phyloP scores from a whole-genome alignment of 1,140 invertebrate genomes.

The Achroia grisella region DNA sequence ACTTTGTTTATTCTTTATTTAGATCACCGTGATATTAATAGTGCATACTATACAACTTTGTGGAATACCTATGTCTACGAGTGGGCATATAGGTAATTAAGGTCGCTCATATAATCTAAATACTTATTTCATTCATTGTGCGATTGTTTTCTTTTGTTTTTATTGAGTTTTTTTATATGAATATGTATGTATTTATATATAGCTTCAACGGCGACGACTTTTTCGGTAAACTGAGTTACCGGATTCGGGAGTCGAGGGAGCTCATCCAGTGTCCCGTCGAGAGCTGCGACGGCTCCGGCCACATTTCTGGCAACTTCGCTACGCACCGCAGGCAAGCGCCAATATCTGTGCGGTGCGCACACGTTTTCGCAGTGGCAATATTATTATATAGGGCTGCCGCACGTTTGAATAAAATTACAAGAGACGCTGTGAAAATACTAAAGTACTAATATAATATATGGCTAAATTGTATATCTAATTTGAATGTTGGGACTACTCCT shows the following conservation, averaged over 20 bases:
- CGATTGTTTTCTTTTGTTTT: slow-evolving; percentile 19
- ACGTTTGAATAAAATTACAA: too few relatives aligned
- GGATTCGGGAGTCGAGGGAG: slow-evolving; percentile 67
- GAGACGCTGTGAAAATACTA: too few relatives aligned
- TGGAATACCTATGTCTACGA: too few relatives aligned
- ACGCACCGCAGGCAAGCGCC: slow-evolving; percentile 81
- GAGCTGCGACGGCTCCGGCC: slow-evolving; percentile 91
- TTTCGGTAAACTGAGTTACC: slow-evolving; percentile 84
- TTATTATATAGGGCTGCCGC: slow-evolving; percentile 1
- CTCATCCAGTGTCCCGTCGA: slow-evolving; percentile 91
- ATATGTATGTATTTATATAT: slow-evolving; percentile 37
- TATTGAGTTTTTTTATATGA: slow-evolving; percentile 14
- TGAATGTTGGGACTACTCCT: too few relatives aligned
- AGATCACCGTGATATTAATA: too few relatives aligned
- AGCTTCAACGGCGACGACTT: slow-evolving; percentile 68
- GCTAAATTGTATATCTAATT: too few relatives aligned
- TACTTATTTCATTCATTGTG: slow-evolving; percentile 9
- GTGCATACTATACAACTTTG: too few relatives aligned
- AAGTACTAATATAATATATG: too few relatives aligned
- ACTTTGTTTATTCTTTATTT: too few relatives aligned
- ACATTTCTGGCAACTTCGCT: slow-evolving; percentile 89
- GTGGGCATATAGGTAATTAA: too few relatives aligned
- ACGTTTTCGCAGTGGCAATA: background rate
- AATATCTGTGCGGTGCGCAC: slow-evolving; percentile 23
- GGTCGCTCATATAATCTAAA: background rate